Evolutionary conservation across 2,888 invertebrate species (phyloP).

Genomic region (Aphidoletes aphidimyza): DNA sequence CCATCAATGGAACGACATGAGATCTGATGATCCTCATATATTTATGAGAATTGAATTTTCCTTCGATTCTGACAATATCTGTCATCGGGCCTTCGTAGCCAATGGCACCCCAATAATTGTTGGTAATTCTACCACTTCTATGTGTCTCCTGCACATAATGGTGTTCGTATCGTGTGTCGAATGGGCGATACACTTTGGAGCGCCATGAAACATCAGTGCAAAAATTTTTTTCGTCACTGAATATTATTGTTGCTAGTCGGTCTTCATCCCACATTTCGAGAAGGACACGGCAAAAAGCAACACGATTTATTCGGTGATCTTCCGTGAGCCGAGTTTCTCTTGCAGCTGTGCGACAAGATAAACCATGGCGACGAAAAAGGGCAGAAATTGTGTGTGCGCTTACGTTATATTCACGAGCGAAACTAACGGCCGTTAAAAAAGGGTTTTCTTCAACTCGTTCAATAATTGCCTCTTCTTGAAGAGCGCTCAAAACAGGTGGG

Average conservation of each 20-base stretch:
- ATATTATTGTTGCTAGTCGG: not conserved
- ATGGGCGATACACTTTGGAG: not conserved
- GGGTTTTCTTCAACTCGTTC: not conserved
- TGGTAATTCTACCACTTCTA: not conserved
- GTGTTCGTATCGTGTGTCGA: not conserved
- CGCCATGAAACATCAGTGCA: not conserved
- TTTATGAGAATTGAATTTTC: not conserved
- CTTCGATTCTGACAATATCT: not conserved
- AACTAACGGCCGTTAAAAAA: not conserved
- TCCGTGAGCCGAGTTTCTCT: not conserved
- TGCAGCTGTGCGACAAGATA: not conserved
- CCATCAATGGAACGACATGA: slow-evolving; percentile 12
- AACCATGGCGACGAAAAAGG: not conserved
- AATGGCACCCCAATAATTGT: not conserved
- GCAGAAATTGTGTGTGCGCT: not conserved
- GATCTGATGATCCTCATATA: not conserved
- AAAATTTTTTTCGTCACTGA: not conserved
- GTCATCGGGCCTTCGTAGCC: not conserved
- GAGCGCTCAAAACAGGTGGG: not conserved
- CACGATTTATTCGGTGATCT: not conserved
- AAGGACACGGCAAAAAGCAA: not conserved
- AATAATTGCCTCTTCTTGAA: not conserved
- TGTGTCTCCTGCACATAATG: not conserved
- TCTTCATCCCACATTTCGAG: not conserved
- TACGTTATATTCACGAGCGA: not conserved